Evolutionary conservation across 2,797 vertebrate genomes (phyloP), one percentile per base, ranked within the genome.

Genomic region (Anguilla pacifica): DNA sequence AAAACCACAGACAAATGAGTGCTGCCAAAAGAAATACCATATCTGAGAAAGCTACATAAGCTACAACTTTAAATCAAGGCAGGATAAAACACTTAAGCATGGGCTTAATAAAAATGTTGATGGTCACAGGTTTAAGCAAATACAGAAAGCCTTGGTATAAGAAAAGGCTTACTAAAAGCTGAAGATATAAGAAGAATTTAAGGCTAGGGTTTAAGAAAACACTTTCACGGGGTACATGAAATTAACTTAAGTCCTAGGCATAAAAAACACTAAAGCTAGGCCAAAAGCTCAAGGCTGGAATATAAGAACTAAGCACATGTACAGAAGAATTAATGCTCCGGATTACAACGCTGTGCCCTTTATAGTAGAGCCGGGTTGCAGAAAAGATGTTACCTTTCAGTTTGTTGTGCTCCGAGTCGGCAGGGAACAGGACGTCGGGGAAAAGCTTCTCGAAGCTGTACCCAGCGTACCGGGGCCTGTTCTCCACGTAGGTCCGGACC

Each of bases 391-490:
- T 94, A 99, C 98, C 98, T 97, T 99, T 99, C 87, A 99, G 97
- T 90, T 99, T 99, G 95, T 99, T 99, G 96, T 99, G 98, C 89
- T 99, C 98, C 0, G 98, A 99, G 94, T 99, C 98, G 39, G 98
- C 98, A 64, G 98, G 98, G 90, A 99, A 99, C 88, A 99, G 97
- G 51, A 99, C 98, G 81, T 99, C 98, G 0, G 98, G 98, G 89
- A 99, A 99, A 86, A 99, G 98, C 93, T 99, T 99, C 93, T 99
- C 98, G 83, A 99, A 99, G 94, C 97, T 99, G 93, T 99, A 99
- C 82, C 98, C 98, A 9, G 98, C 97, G 55, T 99, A 99, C 86
- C 98, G 98, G 74, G 98, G 98, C 91, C 98, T 95, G 96, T 99
- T 99, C 94, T 99, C 98, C 93, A 99, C 98, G 0, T 99, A 99